These are phyloP conservation scores for Ephydatia muelleri DNA, from an alignment of 37 sponge, comb jelly and placozoan genomes.

Conservation along the genomic window DNA sequence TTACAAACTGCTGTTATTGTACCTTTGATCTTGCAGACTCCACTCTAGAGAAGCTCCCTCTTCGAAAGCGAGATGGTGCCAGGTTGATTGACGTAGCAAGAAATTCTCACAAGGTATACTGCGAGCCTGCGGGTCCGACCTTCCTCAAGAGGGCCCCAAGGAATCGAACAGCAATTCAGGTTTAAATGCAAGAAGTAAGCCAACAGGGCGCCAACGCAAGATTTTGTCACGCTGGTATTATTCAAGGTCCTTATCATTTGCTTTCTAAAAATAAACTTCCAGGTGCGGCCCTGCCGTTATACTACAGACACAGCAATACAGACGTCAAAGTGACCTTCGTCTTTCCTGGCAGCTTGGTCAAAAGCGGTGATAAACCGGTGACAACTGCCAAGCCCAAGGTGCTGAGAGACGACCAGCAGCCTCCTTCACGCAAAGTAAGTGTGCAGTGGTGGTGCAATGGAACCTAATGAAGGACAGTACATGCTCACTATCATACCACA, in stretches of 20 bases:
- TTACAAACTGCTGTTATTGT: neutral
- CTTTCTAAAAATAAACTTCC: too few species aligned
- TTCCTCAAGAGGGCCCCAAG: conserved; percentile 69
- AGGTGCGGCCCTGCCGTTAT: conserved; percentile 78
- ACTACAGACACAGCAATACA: conserved; percentile 74
- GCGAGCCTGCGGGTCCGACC: conserved; percentile 44
- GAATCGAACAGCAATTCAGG: conserved; percentile 79
- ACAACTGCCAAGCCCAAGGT: conserved; percentile 58
- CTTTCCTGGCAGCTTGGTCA: conserved; percentile 70
- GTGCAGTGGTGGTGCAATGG: too few species aligned
- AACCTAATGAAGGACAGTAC: neutral
- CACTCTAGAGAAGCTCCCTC: conserved; percentile 84
- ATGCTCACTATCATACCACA: too few species aligned
- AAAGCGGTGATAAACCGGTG: conserved; percentile 60
- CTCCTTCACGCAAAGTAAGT: neutral
- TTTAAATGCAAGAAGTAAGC: conserved; percentile 88
- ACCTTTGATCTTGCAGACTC: conserved; percentile 46
- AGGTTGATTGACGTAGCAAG: conserved; percentile 71
- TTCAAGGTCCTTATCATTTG: too few species aligned
- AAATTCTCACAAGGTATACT: conserved; percentile 58
- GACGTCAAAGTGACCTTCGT: conserved; percentile 81
- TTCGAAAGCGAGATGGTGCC: conserved; percentile 80
- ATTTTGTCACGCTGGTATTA: too few species aligned
- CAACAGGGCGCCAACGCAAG: too few species aligned
- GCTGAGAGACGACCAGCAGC: conserved; percentile 6